Base-by-base conservation (phyloP, 2,113 vertebrate genomes). In the Coturnix japonica region DNA sequence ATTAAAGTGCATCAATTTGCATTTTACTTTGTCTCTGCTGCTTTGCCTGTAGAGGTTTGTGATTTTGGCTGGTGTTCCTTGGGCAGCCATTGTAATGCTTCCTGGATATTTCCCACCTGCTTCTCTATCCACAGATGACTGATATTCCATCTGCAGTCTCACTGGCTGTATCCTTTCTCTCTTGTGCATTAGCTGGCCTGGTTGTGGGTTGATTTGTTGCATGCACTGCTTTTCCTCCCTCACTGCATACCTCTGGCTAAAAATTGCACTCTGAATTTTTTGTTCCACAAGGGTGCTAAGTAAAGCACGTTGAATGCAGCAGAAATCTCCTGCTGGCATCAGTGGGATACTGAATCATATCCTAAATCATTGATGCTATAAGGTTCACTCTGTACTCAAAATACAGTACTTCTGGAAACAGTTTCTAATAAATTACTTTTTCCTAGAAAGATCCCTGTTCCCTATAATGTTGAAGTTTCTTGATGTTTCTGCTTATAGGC, bases 41-140 rank as follows among this genome's bases (percentile, higher is more conserved):
- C 69, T 92, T 61, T 87, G 54, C 46, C 80, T 17, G 81, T 73
- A 76, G 65, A 87, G n/a, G 9, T 79, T 67, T 94, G 79, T 30
- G 53, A 11, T 80, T 33, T 14, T 94, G 91, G 85, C 91, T 85
- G 76, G 2, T 54, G 75, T 37, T 93, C 74, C 33, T 87, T 44
- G 84, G 84, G 59, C 69, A 76, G 80, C 37, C 1, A 0, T 13
- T 76, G 84, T 43, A 5, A 7, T 31, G 74, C 51, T 67, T 75
- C 71, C 60, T 87, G 74, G 65, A 77, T 82, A 78, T 31, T 87
- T 84, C 89, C 81, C 93, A 96, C 92, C 84, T 95, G 89, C 81
- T 59, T 65, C 0, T 67, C 69, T 85, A 61, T 67, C 85, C 67
- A 14, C 28, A 54, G 61, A 79, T 51, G 65, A 47, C 81, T 76